A percentile compares a stretch with the other conserved stretches of the same genome.
Conservation (phyloP, 2,888 invertebrate species). For the Diplolepis rosae region DNA sequence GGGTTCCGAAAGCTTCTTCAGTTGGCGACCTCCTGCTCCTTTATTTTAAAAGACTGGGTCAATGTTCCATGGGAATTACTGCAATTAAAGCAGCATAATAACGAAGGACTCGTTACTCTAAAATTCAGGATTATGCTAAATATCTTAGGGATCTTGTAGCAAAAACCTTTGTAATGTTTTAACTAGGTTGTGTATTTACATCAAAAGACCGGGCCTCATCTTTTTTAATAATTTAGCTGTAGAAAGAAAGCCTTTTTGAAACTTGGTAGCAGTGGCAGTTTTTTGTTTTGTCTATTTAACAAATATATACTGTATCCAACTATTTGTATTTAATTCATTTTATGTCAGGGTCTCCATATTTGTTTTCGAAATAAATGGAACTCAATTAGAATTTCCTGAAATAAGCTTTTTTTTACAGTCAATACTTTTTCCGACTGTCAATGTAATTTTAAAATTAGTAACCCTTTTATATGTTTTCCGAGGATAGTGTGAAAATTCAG, state of each 20-base stretch:
- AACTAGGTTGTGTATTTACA: slow-evolving; percentile 61
- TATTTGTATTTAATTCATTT: no score
- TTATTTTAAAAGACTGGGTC: slow-evolving; percentile 57
- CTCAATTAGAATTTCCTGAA: no score
- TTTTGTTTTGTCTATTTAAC: no score
- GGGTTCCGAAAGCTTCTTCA: slow-evolving; percentile 41
- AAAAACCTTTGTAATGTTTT: slow-evolving; percentile 43
- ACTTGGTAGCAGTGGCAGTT: not conserved
- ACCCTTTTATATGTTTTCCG: no score
- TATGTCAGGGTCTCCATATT: no score
- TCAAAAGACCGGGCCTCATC: slow-evolving; percentile 55
- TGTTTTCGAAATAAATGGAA: no score
- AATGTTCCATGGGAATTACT: slow-evolving; percentile 52
- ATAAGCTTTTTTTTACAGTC: no score
- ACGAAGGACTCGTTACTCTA: slow-evolving; percentile 45
- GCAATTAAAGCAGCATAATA: slow-evolving; percentile 42
- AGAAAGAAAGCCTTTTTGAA: not conserved
- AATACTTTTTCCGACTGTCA: no score
- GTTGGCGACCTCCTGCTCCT: slow-evolving; percentile 39
- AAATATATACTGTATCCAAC: no score
- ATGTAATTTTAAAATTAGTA: no score
- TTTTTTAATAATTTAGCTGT: slow-evolving; percentile 21
- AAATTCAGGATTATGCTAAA: slow-evolving; percentile 64
- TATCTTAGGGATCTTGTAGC: slow-evolving; percentile 48
- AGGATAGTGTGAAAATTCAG: no score